Evolutionary conservation across 2,888 invertebrate species (phyloP), one percentile per base, ranked within the genome.

Genomic region (Eledona agricola): DNA sequence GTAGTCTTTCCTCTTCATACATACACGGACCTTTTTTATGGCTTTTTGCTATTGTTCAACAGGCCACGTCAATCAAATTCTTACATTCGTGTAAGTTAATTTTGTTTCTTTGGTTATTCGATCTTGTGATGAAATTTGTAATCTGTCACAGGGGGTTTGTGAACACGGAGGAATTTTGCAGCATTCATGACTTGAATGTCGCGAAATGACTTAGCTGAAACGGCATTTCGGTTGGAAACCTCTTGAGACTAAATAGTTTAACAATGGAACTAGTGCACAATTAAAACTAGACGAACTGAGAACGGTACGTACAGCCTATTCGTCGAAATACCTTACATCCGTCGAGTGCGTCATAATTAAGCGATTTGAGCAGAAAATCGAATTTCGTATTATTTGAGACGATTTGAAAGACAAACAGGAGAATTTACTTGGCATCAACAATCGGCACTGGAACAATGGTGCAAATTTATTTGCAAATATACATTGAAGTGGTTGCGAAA

Each of bases 381-480:
- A 12, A 11, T 22, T 10, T 34, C 17, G 26, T 34, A 34, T 46
- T 46, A 35, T 34, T 35, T 25, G 35, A 25, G 26, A 45, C 12
- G 19, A 46, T 25, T 46, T 34, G 12, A 32, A 23, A 35, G 45
- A 45, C 26, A 46, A 31, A 26, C 19, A 19, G 25, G n/a, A n/a
- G 12, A 26, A 20, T 7, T 28, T 29, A 20, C 25, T 40, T 42
- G n/a, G 10, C 42, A 40, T 40, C 40, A 40, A 28, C 26, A 40
- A 28, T 26, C 40, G 28, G 40, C 26, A 38, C 25, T 38, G 7
- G 23, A 38, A 25, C 25, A 40, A 40, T 40, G 40, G 12, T 5
- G 16, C 17, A 40, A 42, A 40, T 40, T 40, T 40, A 40, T 40
- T 40, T 40, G 42, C 42, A 29, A 42, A 29, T 31, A 22, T 42